Evolutionary conservation across 2,797 vertebrate species (phyloP).

Genomic region (Malacoraja senta): DNA sequence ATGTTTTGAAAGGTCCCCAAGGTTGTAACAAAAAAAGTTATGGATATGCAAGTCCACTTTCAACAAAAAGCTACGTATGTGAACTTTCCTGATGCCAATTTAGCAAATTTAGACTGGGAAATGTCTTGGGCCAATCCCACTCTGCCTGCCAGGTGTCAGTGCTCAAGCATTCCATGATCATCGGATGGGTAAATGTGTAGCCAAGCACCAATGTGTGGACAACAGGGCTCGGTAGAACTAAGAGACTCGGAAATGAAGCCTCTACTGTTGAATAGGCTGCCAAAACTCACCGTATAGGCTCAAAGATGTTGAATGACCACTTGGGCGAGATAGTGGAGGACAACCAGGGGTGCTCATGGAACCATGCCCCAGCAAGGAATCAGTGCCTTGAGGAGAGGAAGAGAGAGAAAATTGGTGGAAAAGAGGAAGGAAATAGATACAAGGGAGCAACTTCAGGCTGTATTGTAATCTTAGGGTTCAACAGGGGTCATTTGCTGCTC

Average conservation of each 20-base stretch:
- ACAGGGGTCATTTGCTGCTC: not conserved
- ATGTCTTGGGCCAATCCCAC: not conserved
- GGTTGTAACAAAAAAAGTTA: not conserved
- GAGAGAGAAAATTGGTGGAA: slow-evolving; percentile 33
- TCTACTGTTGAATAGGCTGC: not conserved
- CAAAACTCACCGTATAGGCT: slow-evolving; percentile 29
- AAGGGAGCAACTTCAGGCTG: slow-evolving; percentile 32
- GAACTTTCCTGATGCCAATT: not conserved
- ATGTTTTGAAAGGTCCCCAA: not conserved
- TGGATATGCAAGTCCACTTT: not conserved
- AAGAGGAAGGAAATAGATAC: slow-evolving; percentile 5
- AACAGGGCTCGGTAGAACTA: not conserved
- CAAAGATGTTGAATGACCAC: slow-evolving; percentile 7
- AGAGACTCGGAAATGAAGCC: not conserved
- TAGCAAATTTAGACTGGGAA: not conserved
- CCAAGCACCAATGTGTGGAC: not conserved
- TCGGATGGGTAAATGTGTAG: not conserved
- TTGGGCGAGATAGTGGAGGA: slow-evolving; percentile 22
- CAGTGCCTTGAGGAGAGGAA: slow-evolving; percentile 27
- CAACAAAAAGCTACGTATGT: not conserved
- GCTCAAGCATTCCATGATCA: not conserved
- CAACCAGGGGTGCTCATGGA: slow-evolving; percentile 20
- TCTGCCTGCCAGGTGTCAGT: not conserved
- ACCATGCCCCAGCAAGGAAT: slow-evolving; percentile 20
- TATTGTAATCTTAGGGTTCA: slow-evolving; percentile 22